Base-by-base conservation (phyloP, 2,888 invertebrate species). In the Strigamia transsilvanica region DNA sequence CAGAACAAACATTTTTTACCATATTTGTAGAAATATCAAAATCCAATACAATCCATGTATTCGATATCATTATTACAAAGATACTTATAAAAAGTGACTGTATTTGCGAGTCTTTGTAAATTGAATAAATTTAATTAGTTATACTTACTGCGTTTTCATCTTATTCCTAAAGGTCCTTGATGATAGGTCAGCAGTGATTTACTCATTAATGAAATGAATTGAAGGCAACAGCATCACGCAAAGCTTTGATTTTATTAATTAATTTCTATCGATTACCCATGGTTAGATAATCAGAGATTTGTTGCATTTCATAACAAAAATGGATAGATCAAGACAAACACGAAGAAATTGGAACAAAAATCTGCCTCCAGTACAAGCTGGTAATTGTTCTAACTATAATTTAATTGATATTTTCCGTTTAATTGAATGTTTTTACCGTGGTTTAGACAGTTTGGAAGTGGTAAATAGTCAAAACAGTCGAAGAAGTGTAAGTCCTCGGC, bases 81-180 rank as follows among this genome's bases (percentile, higher is more conserved):
- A 73, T 56, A 18, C 73, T 27, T 32, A 73, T 27, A 73, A 32
- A 12, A 27, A 27, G 27, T 73, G 73, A 32, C n/a, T 23, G 27
- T 32, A 73, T 32, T 23, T 73, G 27, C 73, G 15, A 73, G 73
- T 73, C 73, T 73, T 73, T 73, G 73, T 73, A 73, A 73, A 73
- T 73, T 32, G 73, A 73, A 73, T 73, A 73, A 73, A 73, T 73
- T 32, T 73, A 73, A 73, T 73, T 73, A 73, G 73, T 23, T 73
- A 73, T 32, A 73, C 32, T 15, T 32, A n/a, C 32, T 27, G 56
- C 18, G n/a, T 56, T 56, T 56, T 7, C 9, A 18, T 56, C 18
- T 56, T 18, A 56, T 18, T 56, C 56, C 21, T 18, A 2, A n/a
- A 18, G n/a, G 46, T 46, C 46, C 2, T 5, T 5, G 46, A n/a